Conservation (phyloP, 2,888 invertebrate species). For the Aproaerema taeniolella region DNA sequence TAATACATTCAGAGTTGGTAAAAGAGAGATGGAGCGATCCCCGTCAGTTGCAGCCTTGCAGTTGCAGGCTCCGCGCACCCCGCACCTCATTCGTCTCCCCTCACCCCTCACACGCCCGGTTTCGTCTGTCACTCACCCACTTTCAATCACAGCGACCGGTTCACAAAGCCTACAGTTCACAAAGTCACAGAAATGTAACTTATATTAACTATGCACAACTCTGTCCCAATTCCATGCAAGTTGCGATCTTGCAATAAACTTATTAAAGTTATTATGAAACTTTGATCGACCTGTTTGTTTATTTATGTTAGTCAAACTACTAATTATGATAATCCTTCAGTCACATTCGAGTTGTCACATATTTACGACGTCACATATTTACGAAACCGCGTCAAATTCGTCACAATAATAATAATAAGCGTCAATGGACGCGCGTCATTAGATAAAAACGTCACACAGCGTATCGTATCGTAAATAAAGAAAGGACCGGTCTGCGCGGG, state of each 20-base stretch:
- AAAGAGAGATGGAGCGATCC: too few species aligned
- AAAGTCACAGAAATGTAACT: constrained; percentile 2
- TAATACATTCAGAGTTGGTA: not conserved
- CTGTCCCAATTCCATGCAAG: constrained; percentile 5
- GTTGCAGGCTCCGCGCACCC: not conserved
- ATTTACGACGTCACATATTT: constrained; percentile 5
- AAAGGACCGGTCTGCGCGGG: constrained; percentile 41
- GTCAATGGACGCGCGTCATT: constrained; percentile 63
- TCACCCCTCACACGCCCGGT: not conserved
- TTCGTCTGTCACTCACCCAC: constrained; percentile 54
- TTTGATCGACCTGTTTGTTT: not conserved
- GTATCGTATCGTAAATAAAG: constrained; percentile 21
- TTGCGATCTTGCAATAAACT: constrained; percentile 1
- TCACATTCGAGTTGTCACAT: not conserved
- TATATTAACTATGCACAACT: constrained; percentile 5
- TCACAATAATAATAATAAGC: constrained; percentile 36
- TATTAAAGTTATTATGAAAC: constrained; percentile 1
- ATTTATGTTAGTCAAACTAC: not conserved
- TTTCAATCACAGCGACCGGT: constrained; percentile 58
- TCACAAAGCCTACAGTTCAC: constrained; percentile 51
- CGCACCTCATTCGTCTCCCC: not conserved
- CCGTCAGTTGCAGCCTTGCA: not conserved
- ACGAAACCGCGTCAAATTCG: constrained; percentile 15
- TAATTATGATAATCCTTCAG: not conserved
- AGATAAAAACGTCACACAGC: constrained; percentile 41